Evolutionary conservation across 2,113 vertebrate genomes (phyloP), one percentile per base, ranked within the genome.

Genomic region (Brachyistius frenatus): DNA sequence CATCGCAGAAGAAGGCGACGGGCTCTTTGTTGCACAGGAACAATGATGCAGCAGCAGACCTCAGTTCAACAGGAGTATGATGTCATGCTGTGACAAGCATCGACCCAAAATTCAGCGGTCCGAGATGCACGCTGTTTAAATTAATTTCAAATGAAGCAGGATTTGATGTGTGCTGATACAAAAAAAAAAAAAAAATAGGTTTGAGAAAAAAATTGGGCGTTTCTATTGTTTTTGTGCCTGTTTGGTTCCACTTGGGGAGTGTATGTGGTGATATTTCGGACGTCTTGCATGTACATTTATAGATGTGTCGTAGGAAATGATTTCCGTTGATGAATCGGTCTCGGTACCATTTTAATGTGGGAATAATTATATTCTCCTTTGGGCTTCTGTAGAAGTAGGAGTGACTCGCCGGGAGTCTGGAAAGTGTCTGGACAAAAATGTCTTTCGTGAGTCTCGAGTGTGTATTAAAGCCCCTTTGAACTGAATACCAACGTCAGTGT

Each of bases 11-110:
- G 72, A 84, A 46, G 23, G 30, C 57, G 32, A 0, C 14, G 0
- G 23, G 56, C 44, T 64, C 58, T 88, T 62, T 65, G 89, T 78
- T 88, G 83, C 84, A 72, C 74, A 87, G 84, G 85, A 71, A 88
- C 86, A 91, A 80, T 49, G 67, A 66, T 78, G 78, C 67, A 79
- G 73, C 44, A 13, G 52, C 66, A 78, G 64, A 63, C 35, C 52
- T 71, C 50, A 50, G 54, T 56, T 72, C 55, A 79, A 36, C 63
- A 67, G 0, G 35, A 83, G 64, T 50, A 81, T 87, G 86, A 85
- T 85, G 82, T 88, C 87, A 87, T 84, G 56, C 57, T 53, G 83
- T 73, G 61, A 85, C 77, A 73, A 74, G 37, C 62, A 56, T 39
- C 11, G 11, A 57, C 44, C 62, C 33, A 30, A 53, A 49, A 57